phyloP scores from a whole-genome alignment of 2,797 vertebrate species.

The Premnoplex brunnescens region DNA sequence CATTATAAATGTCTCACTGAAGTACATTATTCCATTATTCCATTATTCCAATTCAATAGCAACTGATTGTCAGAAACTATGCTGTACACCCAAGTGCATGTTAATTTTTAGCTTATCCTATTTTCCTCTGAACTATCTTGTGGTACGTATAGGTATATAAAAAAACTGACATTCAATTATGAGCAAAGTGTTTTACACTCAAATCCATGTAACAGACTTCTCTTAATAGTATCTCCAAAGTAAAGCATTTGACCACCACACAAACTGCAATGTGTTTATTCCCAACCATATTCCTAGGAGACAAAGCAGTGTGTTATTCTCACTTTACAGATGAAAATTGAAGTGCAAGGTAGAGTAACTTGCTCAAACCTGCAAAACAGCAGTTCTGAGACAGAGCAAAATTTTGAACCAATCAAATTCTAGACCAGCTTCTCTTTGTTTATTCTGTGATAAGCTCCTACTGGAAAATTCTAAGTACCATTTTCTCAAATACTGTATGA shows the following conservation, averaged over 20 bases:
- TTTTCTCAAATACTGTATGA: neutral
- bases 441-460: neutral
- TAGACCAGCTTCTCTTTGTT: neutral
- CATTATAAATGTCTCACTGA: neutral
- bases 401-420: neutral
- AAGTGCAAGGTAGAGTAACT: neutral
- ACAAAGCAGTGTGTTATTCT: neutral
- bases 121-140: neutral
- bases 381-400: neutral
- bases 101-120: neutral
- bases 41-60: conserved; percentile 1
- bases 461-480: neutral
- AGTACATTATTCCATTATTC: neutral
- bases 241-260: neutral
- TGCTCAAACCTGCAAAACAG: neutral
- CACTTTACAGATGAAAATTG: neutral
- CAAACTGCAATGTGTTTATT: neutral
- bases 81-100: neutral
- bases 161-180: neutral
- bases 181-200: neutral
- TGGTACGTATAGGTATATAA: neutral
- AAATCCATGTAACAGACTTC: neutral
- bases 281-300: neutral
- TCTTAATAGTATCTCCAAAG: neutral
- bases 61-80: conserved; percentile 1